A percentile compares a stretch with the other conserved stretches of the same genome.
phyloP scores from a whole-genome alignment of 1,140 invertebrate genomes.

The Pseudomyrmex gracilis region DNA sequence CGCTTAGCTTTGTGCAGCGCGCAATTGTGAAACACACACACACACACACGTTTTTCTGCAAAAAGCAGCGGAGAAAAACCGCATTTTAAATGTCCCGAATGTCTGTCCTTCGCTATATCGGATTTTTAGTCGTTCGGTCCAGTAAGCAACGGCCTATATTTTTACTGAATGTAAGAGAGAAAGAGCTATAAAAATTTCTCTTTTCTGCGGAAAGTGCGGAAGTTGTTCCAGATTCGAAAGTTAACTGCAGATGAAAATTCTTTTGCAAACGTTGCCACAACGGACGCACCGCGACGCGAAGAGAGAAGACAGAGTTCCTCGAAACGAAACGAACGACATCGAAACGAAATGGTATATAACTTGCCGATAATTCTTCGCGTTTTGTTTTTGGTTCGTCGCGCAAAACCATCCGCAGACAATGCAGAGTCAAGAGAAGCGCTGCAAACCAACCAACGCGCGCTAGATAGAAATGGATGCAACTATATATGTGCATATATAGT shows the following conservation, averaged over 20 bases:
- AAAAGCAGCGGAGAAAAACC: neutral
- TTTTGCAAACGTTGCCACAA: constrained; percentile 29
- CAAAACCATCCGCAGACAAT: constrained; percentile 58
- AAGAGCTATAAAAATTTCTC: constrained; percentile 45
- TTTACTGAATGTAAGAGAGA: neutral
- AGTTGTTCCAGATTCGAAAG: constrained; percentile 13
- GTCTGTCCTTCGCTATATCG: neutral
- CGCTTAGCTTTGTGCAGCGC: too few relatives aligned
- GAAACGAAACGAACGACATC: constrained; percentile 10
- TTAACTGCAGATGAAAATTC: constrained; percentile 9
- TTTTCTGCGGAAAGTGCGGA: constrained; percentile 15
- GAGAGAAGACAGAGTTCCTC: constrained; percentile 3
- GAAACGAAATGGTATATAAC: constrained; percentile 13
- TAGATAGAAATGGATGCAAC: constrained; percentile 37
- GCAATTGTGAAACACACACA: too few relatives aligned
- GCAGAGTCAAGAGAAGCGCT: constrained; percentile 20
- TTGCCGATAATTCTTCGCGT: constrained; percentile 28
- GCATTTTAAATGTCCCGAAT: neutral
- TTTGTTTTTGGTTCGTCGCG: constrained; percentile 15
- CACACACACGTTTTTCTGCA: neutral
- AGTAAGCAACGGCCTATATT: constrained; percentile 28
- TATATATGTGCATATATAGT: neutral
- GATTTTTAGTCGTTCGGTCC: constrained; percentile 18
- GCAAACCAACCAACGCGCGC: neutral
- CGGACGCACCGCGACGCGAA: neutral